Evolutionary conservation across 2,888 invertebrate genomes (phyloP), one percentile per base, ranked within the genome.

Genomic region (Phanerotoma sp.): DNA sequence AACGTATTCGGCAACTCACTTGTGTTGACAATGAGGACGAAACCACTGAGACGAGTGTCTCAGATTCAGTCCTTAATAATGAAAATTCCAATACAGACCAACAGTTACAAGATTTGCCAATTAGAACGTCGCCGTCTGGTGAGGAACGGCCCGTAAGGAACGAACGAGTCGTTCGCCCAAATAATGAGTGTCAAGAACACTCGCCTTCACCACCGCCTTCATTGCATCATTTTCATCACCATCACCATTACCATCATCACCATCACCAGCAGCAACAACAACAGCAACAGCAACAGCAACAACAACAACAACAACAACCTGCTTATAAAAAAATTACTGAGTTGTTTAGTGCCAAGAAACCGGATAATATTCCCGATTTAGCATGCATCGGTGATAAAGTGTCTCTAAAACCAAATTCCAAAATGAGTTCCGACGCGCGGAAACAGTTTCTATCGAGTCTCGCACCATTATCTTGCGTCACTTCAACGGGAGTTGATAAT

Each of bases 1-100:
- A 94, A 70, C 84, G 93, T 58, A 91, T 94, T 62, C 86, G 91
- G 42, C 87, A 89, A 70, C 79, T 94, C 45, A 94, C 93, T 1
- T 92, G 92, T 71, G 72, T 77, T 4, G 89, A 92, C 73, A 87
- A 91, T 33, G 92, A 92, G 58, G 90, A 91, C 42, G 83, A 69
- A 10, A 69, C 70, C 15, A 68, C 65, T 2, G 62, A 64, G n/a
- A 59, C 58, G 41, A 63, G 63, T 15, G 64, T 66, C 3, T 65
- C 65, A 13, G 60, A 61, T 20, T 63, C 59, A 3, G 61, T 22
- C 3, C 37, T 21, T n/a, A 16, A 18, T 4, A 21, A 44, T 20
- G 28, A 51, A 25, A 28, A 10, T 35, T 4, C 38, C 41, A 22
- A 53, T 45, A 47, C 56, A 16, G 44, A 20, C 4, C 38, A 49